A percentile compares a stretch with the other conserved stretches of the same genome.
phyloP scores from a whole-genome alignment of 2,113 vertebrate genomes.

The Asarcornis scutulata region DNA sequence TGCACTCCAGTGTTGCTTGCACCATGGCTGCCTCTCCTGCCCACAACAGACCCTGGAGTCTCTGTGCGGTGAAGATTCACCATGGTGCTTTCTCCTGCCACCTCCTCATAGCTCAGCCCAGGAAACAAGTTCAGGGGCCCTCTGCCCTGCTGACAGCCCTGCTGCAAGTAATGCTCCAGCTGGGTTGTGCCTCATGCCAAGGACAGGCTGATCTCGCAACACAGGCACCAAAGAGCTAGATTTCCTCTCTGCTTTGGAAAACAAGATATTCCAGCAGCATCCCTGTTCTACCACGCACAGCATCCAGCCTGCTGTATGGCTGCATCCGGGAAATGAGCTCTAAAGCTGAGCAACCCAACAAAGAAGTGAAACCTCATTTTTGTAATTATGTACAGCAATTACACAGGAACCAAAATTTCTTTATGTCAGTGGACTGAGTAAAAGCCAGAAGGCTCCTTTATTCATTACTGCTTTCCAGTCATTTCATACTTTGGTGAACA shows the following conservation, averaged over 20 bases:
- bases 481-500: conserved; percentile 39
- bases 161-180: not conserved
- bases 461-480: not conserved
- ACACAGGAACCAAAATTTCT: conserved; percentile 9
- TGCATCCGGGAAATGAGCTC: not conserved
- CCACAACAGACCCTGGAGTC: not conserved
- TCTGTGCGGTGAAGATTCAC: not conserved
- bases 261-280: not conserved
- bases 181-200: accelerated
- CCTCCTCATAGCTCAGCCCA: accelerated
- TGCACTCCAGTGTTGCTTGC: not conserved
- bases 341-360: not conserved
- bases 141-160: not conserved
- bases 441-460: conserved; percentile 37
- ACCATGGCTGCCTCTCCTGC: not conserved
- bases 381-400: conserved; percentile 34
- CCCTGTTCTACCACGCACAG: not conserved
- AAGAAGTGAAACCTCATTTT: not conserved
- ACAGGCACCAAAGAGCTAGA: not conserved
- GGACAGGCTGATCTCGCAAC: not conserved
- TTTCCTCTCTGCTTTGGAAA: not conserved
- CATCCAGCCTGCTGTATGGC: not conserved
- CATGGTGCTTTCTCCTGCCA: accelerated
- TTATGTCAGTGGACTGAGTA: not conserved
- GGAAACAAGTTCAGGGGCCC: accelerated